Evolutionary conservation across 1,140 invertebrate genomes (phyloP).

Genomic region (Nephotettix cincticeps): DNA sequence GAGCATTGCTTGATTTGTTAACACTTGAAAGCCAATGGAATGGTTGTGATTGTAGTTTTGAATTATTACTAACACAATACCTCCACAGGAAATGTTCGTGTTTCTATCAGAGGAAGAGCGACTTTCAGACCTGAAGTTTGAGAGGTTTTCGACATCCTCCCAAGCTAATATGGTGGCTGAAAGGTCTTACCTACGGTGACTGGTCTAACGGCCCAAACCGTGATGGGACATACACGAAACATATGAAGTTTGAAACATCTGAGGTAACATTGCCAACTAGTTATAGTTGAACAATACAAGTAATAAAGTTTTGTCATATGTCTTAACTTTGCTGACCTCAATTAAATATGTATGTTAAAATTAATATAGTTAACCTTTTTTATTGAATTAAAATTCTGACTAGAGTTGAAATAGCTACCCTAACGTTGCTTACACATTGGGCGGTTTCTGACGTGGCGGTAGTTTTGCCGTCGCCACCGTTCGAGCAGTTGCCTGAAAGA

Average conservation of each 20-base stretch:
- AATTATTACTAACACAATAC: too few species aligned
- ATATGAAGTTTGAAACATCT: constrained; percentile 67
- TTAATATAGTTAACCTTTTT: too few species aligned
- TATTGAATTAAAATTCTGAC: too few species aligned
- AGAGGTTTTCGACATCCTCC: constrained; percentile 66
- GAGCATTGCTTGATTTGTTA: background rate
- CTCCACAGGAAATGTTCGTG: constrained; percentile 75
- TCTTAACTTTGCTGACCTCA: too few species aligned
- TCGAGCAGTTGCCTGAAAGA: too few species aligned
- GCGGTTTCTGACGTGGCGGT: too few species aligned
- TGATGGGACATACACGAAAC: constrained; percentile 77
- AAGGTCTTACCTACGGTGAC: constrained; percentile 88
- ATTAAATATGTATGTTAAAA: too few species aligned
- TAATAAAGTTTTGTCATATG: too few species aligned
- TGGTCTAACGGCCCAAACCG: constrained; percentile 80
- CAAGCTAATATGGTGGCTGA: constrained; percentile 83
- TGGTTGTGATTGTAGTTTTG: background rate
- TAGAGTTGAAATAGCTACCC: too few species aligned
- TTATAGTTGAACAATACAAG: background rate
- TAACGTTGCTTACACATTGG: too few species aligned
- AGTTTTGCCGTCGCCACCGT: too few species aligned
- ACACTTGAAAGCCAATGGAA: background rate
- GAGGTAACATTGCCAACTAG: constrained; percentile 50
- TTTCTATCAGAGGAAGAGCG: constrained; percentile 83
- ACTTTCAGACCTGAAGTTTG: constrained; percentile 47